Evolutionary conservation across 2,113 vertebrate genomes (phyloP), one percentile per base, ranked within the genome.

Genomic region (Lonchura striata): DNA sequence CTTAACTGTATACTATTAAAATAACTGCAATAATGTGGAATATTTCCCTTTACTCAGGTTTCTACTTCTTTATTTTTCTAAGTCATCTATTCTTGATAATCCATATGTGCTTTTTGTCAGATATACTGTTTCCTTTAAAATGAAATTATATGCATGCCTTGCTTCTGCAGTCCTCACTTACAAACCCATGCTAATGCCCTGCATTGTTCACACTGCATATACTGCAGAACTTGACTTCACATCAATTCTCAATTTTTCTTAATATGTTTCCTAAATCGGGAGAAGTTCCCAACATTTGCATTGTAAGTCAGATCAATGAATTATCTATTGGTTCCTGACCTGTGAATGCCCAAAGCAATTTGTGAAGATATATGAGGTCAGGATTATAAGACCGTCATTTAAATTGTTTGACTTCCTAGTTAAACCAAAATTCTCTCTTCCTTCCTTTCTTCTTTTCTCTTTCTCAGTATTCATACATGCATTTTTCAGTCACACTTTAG

Each of bases 41-140:
- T 76, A 64, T 54, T 42, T 90, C 66, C 28, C 19, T 47, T 42
- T 92, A 83, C 23, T 79, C 60, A 84, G 27, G 47, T 92, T 93
- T 86, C 21, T 18, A 31, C 75, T 81, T 79, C 14, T 69, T 86
- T 64, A 13, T 61, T 71, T 88, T 82, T 39, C 8, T 33, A 61
- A 78, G 22, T 61, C 24, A 64, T 49, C 33, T 50, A 25, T 44
- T 33, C 18, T 54, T 37, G 12, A 5, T 42, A 88, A 87, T 27
- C 41, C 27, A 17, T 28, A 70, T 0, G 0, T 49, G 18, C 5
- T 49, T 85, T 75, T 79, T 61, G 11, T 24, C 28, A 79, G 17
- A 15, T 33, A 7, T 31, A 46, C 10, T 13, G 4, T 53, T 78
- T 82, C 71, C 39, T 52, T 70, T 35, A 53, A 64, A 78, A 93